phyloP scores from a whole-genome alignment of 2,888 invertebrate genomes.

The Epirrita christyi region DNA sequence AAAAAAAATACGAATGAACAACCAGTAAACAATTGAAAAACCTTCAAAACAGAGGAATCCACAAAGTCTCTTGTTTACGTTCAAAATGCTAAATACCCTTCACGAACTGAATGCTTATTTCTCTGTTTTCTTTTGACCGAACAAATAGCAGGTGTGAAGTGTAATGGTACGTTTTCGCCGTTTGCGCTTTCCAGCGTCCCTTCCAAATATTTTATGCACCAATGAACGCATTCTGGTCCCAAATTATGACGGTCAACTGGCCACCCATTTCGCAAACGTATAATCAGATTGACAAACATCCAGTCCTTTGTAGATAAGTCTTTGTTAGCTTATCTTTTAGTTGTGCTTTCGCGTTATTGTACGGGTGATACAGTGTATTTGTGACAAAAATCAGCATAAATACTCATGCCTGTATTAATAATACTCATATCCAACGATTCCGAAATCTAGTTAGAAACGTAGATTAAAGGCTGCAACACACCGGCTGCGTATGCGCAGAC shows the following conservation, averaged over 20 bases:
- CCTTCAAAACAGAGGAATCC: slow-evolving; percentile 21
- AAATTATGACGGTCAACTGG: slow-evolving; percentile 84
- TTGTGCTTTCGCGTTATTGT: slow-evolving; percentile 18
- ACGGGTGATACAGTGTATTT: background rate
- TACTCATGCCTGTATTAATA: too few relatives aligned
- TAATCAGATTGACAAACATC: slow-evolving; percentile 81
- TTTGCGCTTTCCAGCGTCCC: slow-evolving; percentile 67
- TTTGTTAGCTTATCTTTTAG: slow-evolving; percentile 49
- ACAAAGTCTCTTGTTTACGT: slow-evolving; percentile 15
- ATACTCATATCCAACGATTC: too few relatives aligned
- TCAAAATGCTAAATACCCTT: slow-evolving; percentile 27
- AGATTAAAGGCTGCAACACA: too few relatives aligned
- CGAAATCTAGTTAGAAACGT: too few relatives aligned
- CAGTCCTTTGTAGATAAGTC: slow-evolving; percentile 69
- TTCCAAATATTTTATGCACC: slow-evolving; percentile 81
- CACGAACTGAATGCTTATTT: slow-evolving; percentile 35
- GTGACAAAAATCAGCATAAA: background rate
- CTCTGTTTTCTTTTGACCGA: slow-evolving; percentile 49
- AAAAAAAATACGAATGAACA: too few relatives aligned
- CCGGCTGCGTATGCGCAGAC: too few relatives aligned
- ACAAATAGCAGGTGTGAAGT: slow-evolving; percentile 69
- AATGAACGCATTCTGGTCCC: slow-evolving; percentile 69
- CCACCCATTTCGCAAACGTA: slow-evolving; percentile 62
- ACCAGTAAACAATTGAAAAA: slow-evolving; percentile 12
- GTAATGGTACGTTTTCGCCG: slow-evolving; percentile 73